Evolutionary conservation across 2,797 vertebrate species (phyloP).

Genomic region (Chelmon rostratus): DNA sequence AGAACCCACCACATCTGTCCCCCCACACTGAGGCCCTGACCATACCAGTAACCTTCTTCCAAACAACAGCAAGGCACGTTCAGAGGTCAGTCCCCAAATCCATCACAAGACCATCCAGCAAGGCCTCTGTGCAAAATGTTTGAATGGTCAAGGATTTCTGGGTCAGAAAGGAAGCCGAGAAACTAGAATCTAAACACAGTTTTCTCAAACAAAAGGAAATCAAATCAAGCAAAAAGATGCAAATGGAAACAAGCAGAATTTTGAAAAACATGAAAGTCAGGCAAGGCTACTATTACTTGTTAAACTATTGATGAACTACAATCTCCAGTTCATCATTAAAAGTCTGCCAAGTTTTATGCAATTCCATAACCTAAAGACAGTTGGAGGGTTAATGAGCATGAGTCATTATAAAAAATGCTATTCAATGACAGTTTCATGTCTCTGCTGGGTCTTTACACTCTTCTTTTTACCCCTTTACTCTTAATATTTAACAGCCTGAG

Average conservation of each 20-base stretch:
- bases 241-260: slow-evolving; percentile 1
- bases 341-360: not conserved
- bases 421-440: not conserved
- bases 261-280: not conserved
- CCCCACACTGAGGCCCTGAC: slow-evolving; percentile 19
- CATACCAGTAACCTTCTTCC: slow-evolving; percentile 39
- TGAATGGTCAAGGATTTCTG: not conserved
- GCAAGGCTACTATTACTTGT: not conserved
- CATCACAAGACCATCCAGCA: slow-evolving; percentile 34
- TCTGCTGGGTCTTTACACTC: not conserved
- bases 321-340: not conserved
- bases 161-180: not conserved
- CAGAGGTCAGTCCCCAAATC: slow-evolving; percentile 33
- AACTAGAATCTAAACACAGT: not conserved
- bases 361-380: slow-evolving; percentile 4
- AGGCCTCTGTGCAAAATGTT: slow-evolving; percentile 22
- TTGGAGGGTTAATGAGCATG: not conserved
- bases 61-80: slow-evolving; percentile 28
- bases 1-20: slow-evolving; percentile 28
- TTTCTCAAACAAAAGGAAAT: slow-evolving; percentile 23
- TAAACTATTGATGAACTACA: not conserved
- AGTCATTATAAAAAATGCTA: not conserved
- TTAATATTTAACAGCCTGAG: not conserved
- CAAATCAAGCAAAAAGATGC: slow-evolving; percentile 4
- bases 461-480: not conserved